These are phyloP conservation scores for Pseudorectes ferrugineus DNA, from an alignment of 2,113 vertebrate species.

Conservation along the genomic window DNA sequence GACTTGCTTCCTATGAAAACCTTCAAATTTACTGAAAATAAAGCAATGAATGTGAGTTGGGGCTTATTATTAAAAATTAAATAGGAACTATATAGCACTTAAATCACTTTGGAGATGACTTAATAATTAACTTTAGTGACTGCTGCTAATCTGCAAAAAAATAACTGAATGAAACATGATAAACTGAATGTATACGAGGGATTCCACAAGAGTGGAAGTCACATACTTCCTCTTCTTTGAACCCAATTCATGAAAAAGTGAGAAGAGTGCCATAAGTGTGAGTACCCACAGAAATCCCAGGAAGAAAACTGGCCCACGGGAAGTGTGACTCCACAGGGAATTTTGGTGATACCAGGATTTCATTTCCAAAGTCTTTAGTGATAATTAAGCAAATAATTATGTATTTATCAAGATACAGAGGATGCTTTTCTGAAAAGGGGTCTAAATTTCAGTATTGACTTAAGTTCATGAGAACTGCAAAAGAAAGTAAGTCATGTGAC, in stretches of 20 bases:
- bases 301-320: background rate
- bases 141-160: background rate
- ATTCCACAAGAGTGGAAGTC: background rate
- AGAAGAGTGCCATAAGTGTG: background rate
- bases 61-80: background rate
- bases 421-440: background rate
- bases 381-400: background rate
- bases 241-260: background rate
- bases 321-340: background rate
- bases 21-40: background rate
- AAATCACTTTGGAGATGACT: background rate
- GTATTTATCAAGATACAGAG: background rate
- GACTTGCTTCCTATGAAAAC: background rate
- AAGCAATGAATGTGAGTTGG: background rate
- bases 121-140: background rate
- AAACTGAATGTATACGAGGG: background rate
- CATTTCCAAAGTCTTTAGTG: background rate
- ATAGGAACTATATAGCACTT: background rate
- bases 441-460: background rate
- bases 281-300: background rate
- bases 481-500: background rate
- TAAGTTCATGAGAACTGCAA: background rate
- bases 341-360: background rate
- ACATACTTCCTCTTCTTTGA: background rate
- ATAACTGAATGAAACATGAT: background rate